phyloP scores from a whole-genome alignment of 2,888 invertebrate species.

The Heteromurus nitidus region DNA sequence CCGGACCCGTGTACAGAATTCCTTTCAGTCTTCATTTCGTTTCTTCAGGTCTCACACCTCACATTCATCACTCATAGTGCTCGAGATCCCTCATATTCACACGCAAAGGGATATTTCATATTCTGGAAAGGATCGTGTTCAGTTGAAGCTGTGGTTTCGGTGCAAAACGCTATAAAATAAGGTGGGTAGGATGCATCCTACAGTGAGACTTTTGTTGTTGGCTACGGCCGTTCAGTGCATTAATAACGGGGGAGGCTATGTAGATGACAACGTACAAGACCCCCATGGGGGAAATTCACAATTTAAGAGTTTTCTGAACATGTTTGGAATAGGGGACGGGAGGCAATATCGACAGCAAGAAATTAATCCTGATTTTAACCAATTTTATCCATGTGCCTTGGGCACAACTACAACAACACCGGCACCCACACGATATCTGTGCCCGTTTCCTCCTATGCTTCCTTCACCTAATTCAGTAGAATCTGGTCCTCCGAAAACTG shows the following conservation, averaged over 20 bases:
- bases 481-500: neutral
- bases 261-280: neutral
- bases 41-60: neutral
- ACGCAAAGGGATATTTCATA: neutral
- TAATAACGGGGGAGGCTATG: constrained; percentile 3
- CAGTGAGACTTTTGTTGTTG: constrained; percentile 15
- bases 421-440: constrained; percentile 32
- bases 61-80: neutral
- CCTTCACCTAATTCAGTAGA: neutral
- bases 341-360: constrained; percentile 9
- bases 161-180: neutral
- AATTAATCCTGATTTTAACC: constrained; percentile 3
- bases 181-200: constrained; percentile 19
- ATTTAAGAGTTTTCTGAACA: constrained; percentile 51
- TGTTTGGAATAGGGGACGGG: constrained; percentile 46
- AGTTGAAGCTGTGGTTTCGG: neutral
- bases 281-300: constrained; percentile 12
- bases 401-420: constrained; percentile 41
- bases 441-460: constrained; percentile 53
- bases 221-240: neutral
- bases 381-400: constrained; percentile 46
- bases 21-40: constrained; percentile 36
- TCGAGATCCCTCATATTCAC: neutral
- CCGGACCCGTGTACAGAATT: constrained; percentile 1
- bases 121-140: neutral